Base-by-base conservation (phyloP, 2,797 vertebrate genomes). In the Botia almorhae region DNA sequence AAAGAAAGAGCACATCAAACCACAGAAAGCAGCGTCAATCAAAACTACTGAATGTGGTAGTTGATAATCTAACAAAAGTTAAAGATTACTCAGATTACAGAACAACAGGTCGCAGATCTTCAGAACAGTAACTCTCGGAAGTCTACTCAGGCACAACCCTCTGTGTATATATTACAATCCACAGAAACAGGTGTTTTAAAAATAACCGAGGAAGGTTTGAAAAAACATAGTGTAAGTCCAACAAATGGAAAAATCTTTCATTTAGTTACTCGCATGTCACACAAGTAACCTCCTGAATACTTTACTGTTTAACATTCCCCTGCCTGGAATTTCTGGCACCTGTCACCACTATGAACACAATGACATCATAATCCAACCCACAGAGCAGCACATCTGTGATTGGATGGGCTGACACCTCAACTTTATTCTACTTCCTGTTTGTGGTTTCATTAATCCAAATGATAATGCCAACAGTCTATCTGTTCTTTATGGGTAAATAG, bases 151-250 rank as follows among this genome's bases (percentile, higher is more conserved):
- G 63, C 17, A n/a, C 39, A 55, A 61, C 23, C 46, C 43, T n/a
- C 4, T 1, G 12, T n/a, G 19, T 51, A 26, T 33, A 46, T 29
- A 43, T 64, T 50, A 64, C 69, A 64, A 65, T 79, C 5, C 58
- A 64, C 7, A 65, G 48, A 72, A 72, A 79, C 77, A 72, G 69
- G 69, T 72, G 60, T 56, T 72, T 11, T 17, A 55, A 70, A 79
- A 29, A 36, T 43, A 46, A 65, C 77, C 29, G 50, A 6, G 53
- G 39, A 51, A 2, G 1, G 16, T 29, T n/a, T 64, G 48, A 64
- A 33, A 4, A 3, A 64, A 21, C 48, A 71, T 26, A 13, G 76
- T 23, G 12, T 50, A 51, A 36, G 23, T 60, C 23, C 58, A 1
- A 33, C 10, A 33, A 58, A 69, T 58, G 6, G 2, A 69, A 69